A percentile compares a stretch with the other conserved stretches of the same genome.
Conservation (phyloP, 2,888 invertebrate species). For the Amphimallon solstitiale region DNA sequence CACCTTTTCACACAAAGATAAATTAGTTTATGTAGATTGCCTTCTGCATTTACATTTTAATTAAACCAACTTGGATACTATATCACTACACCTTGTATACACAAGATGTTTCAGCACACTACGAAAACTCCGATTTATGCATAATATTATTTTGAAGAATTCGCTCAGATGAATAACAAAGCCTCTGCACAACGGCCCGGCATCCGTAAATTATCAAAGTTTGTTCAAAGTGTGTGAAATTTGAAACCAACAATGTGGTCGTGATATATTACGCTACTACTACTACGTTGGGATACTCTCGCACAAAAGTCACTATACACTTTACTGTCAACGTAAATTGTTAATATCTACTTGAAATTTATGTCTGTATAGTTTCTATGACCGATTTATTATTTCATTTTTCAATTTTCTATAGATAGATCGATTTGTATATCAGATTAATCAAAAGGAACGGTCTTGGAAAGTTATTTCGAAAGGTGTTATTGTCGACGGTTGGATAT, state of each 20-base stretch:
- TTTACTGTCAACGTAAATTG: neutral
- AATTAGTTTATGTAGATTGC: constrained; percentile 23
- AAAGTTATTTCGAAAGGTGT: constrained; percentile 13
- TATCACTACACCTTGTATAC: neutral
- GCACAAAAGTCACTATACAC: constrained; percentile 14
- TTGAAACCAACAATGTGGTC: constrained; percentile 55
- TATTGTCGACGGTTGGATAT: neutral
- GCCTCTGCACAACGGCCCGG: constrained; percentile 47
- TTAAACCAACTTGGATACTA: constrained; percentile 24
- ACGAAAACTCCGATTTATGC: constrained; percentile 49
- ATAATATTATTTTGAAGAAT: constrained; percentile 51
- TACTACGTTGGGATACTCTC: constrained; percentile 7
- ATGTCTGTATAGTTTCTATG: constrained; percentile 8
- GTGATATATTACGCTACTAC: constrained; percentile 28
- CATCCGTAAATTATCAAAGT: constrained; percentile 57
- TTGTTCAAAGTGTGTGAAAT: constrained; percentile 58
- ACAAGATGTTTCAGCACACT: neutral
- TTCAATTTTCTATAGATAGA: neutral
- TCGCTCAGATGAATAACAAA: constrained; percentile 55
- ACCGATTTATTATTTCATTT: constrained; percentile 1
- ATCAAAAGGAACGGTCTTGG: neutral
- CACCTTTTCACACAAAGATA: neutral
- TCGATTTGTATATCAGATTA: neutral
- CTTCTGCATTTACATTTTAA: constrained; percentile 28
- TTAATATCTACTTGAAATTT: neutral